Evolutionary conservation across 1,140 invertebrate species (phyloP), one percentile per base, ranked within the genome.

Genomic region (Phocides pigmalion): DNA sequence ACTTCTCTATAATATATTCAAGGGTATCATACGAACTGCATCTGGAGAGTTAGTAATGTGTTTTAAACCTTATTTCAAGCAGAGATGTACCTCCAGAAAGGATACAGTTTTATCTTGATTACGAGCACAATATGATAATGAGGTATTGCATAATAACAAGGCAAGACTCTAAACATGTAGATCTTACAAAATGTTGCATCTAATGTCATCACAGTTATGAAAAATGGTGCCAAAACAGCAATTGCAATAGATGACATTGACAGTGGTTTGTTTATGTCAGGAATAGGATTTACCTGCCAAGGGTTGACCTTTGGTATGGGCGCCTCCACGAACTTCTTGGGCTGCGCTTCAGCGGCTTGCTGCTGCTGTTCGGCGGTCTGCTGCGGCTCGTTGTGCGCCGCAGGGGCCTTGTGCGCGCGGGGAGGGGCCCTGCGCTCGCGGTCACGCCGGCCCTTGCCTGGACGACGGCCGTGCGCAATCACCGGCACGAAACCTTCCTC

Each of bases 281-380:
- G 47, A 15, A 4, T 1, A 1, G 32, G 25, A 56, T 86, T 91
- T 32, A 93, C 87, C 90, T 93, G 93, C 93, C 93, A 94, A 51
- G 93, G 92, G 79, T 94, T 94, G 49, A 93, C 92, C 87, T 93
- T 93, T 0, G 93, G 93, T 63, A 93, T 87, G 6, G 93, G 93
- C 17, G 93, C 93, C 71, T 93, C 93, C 4, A 94, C 93, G 80
- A 94, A 94, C 79, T 93, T 93, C 79, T 93, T 93, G 0, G 87
- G 87, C 62, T 92, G 88, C 1, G 74, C 61, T 0, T 85, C 85
- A 3, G 74, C 64, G 4, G 82, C 50, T 14, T 77, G 72, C 35
- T 77, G 77, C 51, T 78, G 81, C 51, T 84, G 81, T 8, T 86
- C 84, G n/a, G 72, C 22, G 0, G 76, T 64, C 0, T 73, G 69